These are phyloP conservation scores for Dendrocincla tyrannina DNA, from an alignment of 2,797 vertebrate species.

Conservation along the genomic window DNA sequence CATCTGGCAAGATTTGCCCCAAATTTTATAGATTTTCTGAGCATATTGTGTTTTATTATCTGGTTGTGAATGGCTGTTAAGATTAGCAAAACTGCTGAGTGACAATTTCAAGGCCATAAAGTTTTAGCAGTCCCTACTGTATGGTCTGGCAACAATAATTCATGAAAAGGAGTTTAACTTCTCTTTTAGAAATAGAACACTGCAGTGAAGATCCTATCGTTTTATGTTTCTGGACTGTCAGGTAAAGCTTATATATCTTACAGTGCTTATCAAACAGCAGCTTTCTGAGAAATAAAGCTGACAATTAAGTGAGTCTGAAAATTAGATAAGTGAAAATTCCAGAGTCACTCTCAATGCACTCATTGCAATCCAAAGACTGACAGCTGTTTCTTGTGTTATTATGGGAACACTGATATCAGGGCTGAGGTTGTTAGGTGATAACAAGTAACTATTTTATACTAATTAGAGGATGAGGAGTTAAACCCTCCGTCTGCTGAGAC, in stretches of 20 bases:
- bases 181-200: neutral
- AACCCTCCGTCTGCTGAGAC: neutral
- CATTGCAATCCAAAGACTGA: neutral
- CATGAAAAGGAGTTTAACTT: neutral
- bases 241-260: neutral
- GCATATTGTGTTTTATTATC: neutral
- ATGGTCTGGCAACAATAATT: neutral
- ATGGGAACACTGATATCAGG: neutral
- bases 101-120: constrained; percentile 21
- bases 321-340: neutral
- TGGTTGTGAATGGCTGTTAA: neutral
- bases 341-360: neutral
- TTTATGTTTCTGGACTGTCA: neutral
- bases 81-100: constrained; percentile 8
- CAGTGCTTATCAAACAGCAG: neutral
- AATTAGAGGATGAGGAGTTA: neutral
- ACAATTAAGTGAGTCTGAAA: neutral
- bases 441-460: neutral
- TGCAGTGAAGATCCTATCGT: neutral
- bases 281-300: neutral
- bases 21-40: neutral
- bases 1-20: neutral
- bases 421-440: neutral
- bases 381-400: neutral
- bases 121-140: neutral